phyloP scores from a whole-genome alignment of 1,140 invertebrate species.

The Dreissena polymorpha region DNA sequence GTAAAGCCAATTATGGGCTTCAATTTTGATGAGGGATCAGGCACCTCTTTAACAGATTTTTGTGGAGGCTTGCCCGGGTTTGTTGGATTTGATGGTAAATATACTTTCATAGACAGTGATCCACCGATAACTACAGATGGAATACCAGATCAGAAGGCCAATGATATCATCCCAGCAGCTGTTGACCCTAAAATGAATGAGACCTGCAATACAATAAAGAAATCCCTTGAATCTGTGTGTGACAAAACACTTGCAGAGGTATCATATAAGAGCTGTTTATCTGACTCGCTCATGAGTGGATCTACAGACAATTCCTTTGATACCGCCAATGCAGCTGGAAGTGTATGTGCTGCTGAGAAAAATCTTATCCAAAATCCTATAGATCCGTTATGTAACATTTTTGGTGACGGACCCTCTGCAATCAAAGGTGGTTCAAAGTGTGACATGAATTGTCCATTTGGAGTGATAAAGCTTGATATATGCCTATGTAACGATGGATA shows the following conservation, averaged over 20 bases:
- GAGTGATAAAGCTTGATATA: not conserved
- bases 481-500: constrained; percentile 40
- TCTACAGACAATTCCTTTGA: constrained; percentile 10
- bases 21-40: constrained; percentile 53
- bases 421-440: constrained; percentile 30
- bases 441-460: constrained; percentile 38
- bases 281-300: constrained; percentile 8
- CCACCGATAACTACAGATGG: constrained; percentile 35
- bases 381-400: constrained; percentile 26
- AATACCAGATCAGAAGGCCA: constrained; percentile 21
- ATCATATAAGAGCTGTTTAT: constrained; percentile 41
- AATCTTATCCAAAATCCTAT: constrained; percentile 14
- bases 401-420: constrained; percentile 5
- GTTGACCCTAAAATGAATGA: not conserved
- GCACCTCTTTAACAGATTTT: constrained; percentile 31
- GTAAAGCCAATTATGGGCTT: constrained; percentile 34
- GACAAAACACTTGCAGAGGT: not conserved
- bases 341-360: constrained; percentile 22
- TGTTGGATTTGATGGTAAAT: constrained; percentile 34
- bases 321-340: constrained; percentile 16
- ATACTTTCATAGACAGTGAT: constrained; percentile 29
- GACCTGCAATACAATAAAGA: constrained; percentile 16
- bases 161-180: constrained; percentile 12
- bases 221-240: constrained; percentile 10
- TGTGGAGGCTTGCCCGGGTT: constrained; percentile 19